Base-by-base conservation (phyloP, 2,797 vertebrate genomes). In the Lepilemur ruficaudatus region DNA sequence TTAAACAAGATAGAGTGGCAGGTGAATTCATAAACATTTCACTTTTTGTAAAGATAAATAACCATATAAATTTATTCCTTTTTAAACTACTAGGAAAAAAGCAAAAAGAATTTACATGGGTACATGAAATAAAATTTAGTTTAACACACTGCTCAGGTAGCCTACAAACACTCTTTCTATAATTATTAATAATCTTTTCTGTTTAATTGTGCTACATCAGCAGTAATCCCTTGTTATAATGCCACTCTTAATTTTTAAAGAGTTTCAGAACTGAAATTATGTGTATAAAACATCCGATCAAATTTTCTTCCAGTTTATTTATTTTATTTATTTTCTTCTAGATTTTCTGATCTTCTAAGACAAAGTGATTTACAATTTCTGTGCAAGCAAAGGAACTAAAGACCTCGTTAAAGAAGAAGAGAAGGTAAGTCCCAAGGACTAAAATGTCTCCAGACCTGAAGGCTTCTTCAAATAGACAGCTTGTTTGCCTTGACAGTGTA, bases 371-470 rank as follows among this genome's bases (percentile, higher is more conserved):
- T 83, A 75, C 57, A 87, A 88, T 65, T 86, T 30, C 90, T 92
- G 46, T 35, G 20, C 69, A 32, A 81, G 46, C 28, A 52, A 59
- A 70, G 93, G n/a, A 94, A 91, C 59, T 25, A 55, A 89, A 91
- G 41, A 59, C 43, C 7, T n/a, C 28, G 76, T 69, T 55, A 38
- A 50, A 80, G 94, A 93, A 92, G 89, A 91, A 97, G 92, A 85
- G 76, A 97, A 98, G 98, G 98, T 98, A 98, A 98, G 98, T 76
- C 7, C 9, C 14, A 32, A 50, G 15, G 41, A 65, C 46, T 28
- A 10, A 89, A 91, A 55, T 82, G 46, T 85, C 76, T 90, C 76
- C 17, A 70, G 35, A 38, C 18, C 38, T 35, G 23, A 63, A 79
- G 10, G 0, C 28, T 85, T 79, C 73, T 78, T 70, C 57, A 73